Percentiles rank a stretch among this genome's conserved stretches.
phyloP scores from a whole-genome alignment of 1,140 invertebrate species.

The Plodia interpunctella region DNA sequence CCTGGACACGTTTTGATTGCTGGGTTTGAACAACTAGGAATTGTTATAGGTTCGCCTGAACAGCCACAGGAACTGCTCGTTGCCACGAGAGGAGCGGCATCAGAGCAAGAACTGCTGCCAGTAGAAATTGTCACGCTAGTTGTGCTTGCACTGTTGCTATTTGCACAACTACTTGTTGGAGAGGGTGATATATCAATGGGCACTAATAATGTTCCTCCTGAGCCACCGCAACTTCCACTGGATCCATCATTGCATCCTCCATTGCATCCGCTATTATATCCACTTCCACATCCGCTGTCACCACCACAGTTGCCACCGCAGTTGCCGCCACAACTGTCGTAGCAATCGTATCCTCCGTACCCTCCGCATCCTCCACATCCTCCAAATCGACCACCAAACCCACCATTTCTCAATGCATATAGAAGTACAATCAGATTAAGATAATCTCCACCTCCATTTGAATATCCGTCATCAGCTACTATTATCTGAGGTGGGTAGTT shows the following conservation, averaged over 20 bases:
- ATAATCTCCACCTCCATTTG: background rate
- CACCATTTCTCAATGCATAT: background rate
- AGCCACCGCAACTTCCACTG: background rate
- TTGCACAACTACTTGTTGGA: background rate
- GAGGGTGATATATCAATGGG: background rate
- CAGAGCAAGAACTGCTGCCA: background rate
- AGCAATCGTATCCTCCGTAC: background rate
- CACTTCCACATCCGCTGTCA: background rate
- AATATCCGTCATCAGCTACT: background rate
- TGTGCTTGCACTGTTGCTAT: background rate
- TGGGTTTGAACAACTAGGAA: background rate
- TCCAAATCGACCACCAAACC: background rate
- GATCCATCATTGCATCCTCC: background rate
- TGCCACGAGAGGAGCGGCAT: background rate
- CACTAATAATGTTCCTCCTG: background rate
- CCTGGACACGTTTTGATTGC: background rate
- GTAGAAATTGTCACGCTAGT: background rate
- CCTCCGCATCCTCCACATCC: background rate
- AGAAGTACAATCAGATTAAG: constrained; percentile 10
- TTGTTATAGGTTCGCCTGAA: background rate
- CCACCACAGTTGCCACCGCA: background rate
- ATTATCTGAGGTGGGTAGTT: constrained; percentile 9
- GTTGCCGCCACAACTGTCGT: background rate
- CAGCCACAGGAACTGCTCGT: background rate
- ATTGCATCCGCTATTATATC: constrained; percentile 1